Base-by-base conservation (phyloP, 2,797 vertebrate species). In the Epinephelus malabaricus region DNA sequence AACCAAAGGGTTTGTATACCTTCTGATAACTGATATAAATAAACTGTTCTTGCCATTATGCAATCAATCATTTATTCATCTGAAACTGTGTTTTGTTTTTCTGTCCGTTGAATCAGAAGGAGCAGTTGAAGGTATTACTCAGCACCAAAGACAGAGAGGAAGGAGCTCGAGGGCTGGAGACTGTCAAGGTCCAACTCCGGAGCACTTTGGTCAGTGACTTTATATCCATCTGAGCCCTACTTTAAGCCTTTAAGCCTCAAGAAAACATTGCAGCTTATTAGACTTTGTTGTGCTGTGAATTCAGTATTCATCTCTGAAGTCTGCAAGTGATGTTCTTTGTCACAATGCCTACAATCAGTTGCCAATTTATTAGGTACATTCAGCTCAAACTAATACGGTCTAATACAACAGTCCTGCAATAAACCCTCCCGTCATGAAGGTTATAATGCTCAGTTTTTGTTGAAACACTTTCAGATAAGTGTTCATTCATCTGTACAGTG, bases 171-270 rank as follows among this genome's bases (percentile, higher is more conserved):
- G 94, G 95, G 53, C 90, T 93, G 10, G 98, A 99, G 73, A 96
- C 96, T 9, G 96, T 99, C 81, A 98, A 96, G 91, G 97, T 96
- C 43, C 97, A 98, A 88, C 95, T 97, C 68, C 96, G 95, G 76
- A 97, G 96, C 81, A 96, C 95, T 64, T 89, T 98, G 97, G 98
- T 99, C 34, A 89, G 95, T 92, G n/a, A 75, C 23, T 70, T 45
- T 2, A 30, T 38, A 5, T 30, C 25, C 19, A 40, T 54, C 0
- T 23, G 4, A 50, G 60, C 38, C 23, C 17, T 63, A 10, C 21
- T 49, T 19, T 14, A 4, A 76, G 15, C 25, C 5, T 60, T 14
- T 47, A 50, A 43, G 34, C 7, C 19, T 43, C 11, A 13, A 8
- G 2, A 3, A 55, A 34, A 67, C 0, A 40, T 3, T 49, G 17